Percentiles rank a stretch among this genome's conserved stretches.
These are phyloP conservation scores for Nemotelus nigrinus DNA, from an alignment of 2,888 invertebrate genomes.

Conservation along the genomic window DNA sequence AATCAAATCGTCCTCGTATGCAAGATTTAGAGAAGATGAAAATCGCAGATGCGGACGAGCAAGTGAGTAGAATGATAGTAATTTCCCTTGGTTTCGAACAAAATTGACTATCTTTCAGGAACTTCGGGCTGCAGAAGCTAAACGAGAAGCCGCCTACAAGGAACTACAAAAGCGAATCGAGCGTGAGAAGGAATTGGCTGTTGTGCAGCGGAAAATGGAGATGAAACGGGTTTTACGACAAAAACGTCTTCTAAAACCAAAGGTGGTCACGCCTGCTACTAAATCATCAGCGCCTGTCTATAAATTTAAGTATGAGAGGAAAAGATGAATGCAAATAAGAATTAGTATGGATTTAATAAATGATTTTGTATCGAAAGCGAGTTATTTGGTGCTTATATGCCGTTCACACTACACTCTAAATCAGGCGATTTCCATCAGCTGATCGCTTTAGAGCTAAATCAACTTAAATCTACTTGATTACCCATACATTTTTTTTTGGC, in stretches of 20 bases:
- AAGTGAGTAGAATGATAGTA: constrained; percentile 58
- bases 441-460: too few relatives aligned
- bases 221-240: constrained; percentile 75
- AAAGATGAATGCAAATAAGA: constrained; percentile 68
- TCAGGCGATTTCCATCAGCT: too few relatives aligned
- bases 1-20: constrained; percentile 75
- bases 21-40: constrained; percentile 69
- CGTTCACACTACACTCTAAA: too few relatives aligned
- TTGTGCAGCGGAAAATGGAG: constrained; percentile 83
- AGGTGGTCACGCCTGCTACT: constrained; percentile 71
- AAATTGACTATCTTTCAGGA: constrained; percentile 49
- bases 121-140: constrained; percentile 66
- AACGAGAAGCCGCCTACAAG: constrained; percentile 74
- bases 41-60: constrained; percentile 70
- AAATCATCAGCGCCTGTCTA: constrained; percentile 78
- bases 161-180: constrained; percentile 80
- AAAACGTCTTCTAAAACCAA: constrained; percentile 73
- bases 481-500: too few relatives aligned
- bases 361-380: too few relatives aligned
- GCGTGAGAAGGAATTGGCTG: constrained; percentile 77
- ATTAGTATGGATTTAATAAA: too few relatives aligned
- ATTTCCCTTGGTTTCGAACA: background rate
- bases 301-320: constrained; percentile 83
- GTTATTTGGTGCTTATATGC: too few relatives aligned
- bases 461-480: too few relatives aligned